Conservation (phyloP, 1,140 invertebrate genomes). For the Neodiprion pinetum region DNA sequence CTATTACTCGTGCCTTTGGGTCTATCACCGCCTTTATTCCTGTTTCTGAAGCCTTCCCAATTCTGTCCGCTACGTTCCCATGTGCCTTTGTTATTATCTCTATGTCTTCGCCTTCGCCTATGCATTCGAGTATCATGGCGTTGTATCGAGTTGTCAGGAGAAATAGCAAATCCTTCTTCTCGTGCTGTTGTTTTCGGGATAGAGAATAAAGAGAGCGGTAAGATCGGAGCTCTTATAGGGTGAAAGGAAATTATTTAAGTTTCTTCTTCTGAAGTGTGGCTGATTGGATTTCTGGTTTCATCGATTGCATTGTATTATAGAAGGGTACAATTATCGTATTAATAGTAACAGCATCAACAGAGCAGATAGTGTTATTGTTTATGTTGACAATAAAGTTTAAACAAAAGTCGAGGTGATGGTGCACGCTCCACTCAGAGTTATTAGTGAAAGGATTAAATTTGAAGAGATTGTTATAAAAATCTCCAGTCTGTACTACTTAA, state of each 20-base stretch:
- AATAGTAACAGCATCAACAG: too few relatives aligned
- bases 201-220: conserved; percentile 33
- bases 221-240: neutral
- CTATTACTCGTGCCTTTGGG: conserved; percentile 93
- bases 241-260: neutral
- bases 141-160: conserved; percentile 93
- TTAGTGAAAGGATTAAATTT: too few relatives aligned
- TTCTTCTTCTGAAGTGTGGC: too few relatives aligned
- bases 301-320: neutral
- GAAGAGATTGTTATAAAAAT: too few relatives aligned
- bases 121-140: conserved; percentile 96
- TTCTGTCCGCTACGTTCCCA: conserved; percentile 93
- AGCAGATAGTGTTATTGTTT: too few relatives aligned
- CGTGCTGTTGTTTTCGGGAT: conserved; percentile 69
- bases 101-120: conserved; percentile 77
- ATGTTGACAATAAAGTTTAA: too few relatives aligned
- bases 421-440: too few relatives aligned
- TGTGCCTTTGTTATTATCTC: conserved; percentile 96
- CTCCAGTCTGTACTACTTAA: too few relatives aligned
- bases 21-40: conserved; percentile 96
- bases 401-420: too few relatives aligned
- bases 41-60: conserved; percentile 90
- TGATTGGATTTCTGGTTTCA: neutral
- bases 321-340: neutral
- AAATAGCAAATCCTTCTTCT: conserved; percentile 94